These are phyloP conservation scores for Syngnathus typhle DNA, from an alignment of 2,113 vertebrate genomes.

Conservation along the genomic window DNA sequence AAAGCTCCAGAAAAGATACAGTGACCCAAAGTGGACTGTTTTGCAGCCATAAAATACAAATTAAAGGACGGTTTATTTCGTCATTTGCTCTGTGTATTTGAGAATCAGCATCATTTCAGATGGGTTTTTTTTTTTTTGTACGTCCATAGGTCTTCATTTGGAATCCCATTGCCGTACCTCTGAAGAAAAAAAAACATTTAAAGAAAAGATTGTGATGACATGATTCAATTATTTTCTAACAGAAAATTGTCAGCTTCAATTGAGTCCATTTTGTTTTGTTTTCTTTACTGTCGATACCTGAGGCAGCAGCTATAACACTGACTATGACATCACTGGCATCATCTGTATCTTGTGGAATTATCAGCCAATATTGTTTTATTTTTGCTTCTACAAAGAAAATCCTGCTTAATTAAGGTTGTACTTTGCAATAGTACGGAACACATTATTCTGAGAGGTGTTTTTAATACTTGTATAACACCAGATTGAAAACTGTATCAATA, in stretches of 20 bases:
- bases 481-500: too few species aligned
- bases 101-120: background rate
- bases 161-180: background rate
- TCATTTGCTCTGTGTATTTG: background rate
- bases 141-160: background rate
- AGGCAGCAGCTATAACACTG: background rate
- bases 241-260: background rate
- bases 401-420: background rate
- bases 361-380: background rate
- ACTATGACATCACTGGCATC: background rate
- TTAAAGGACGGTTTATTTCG: background rate
- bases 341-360: background rate
- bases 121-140: background rate
- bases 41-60: background rate
- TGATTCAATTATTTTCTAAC: background rate
- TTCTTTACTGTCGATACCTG: too few species aligned
- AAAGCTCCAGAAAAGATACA: slow-evolving; percentile 29
- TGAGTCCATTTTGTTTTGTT: background rate
- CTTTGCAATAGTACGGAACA: background rate
- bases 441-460: too few species aligned
- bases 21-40: slow-evolving; percentile 10
- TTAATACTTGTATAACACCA: too few species aligned
- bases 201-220: background rate
- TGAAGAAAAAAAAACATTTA: background rate
- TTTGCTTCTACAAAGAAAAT: background rate